Base-by-base conservation (phyloP, 2,888 invertebrate genomes). In the Cerastis rubricosa region DNA sequence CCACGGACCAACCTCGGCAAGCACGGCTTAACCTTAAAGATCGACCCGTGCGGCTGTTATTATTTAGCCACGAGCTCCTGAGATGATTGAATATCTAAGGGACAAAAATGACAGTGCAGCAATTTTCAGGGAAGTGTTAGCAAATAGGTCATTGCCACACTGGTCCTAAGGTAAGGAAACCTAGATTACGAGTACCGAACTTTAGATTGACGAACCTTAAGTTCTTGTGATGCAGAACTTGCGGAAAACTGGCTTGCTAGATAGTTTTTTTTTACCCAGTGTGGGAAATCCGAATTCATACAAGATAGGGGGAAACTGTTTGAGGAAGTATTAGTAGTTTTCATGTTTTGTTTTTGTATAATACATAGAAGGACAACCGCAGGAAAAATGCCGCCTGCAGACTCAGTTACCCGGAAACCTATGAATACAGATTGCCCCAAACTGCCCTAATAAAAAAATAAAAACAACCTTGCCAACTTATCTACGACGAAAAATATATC, bases 391-490 rank as follows among this genome's bases (percentile, higher is more conserved):
- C 9, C 29, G 19, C 19, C 19, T 9, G 35, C 61, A 61, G 61
- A 61, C 35, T 61, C 29, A 35, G 19, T 61, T 61, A 61, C 9
- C 29, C 19, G 29, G 29, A 19, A 59, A 29, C 59, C 17, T 29
- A 25, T 7, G 29, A 19, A 19, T 29, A 29, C 2, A 14, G 7
- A 25, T 25, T 29, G 29, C 4, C 29, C 1, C 29, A 8, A 29
- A 57, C 54, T n/a, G n/a, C 7, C 25, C 35, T 35, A 35, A 35
- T 2, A 35, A 35, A 35, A 35, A 35, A n/a, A n/a, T n/a, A n/a
- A n/a, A n/a, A n/a, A n/a, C n/a, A n/a, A n/a, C n/a, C 0, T 25
- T 17, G 8, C 29, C 29, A 17, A 17, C 9, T 19, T 1, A 0
- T 35, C 0, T 43, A 19, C 1, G 3, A 35, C 2, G 25, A 72